phyloP scores from a whole-genome alignment of 2,797 vertebrate species.

The Ibycter americanus region DNA sequence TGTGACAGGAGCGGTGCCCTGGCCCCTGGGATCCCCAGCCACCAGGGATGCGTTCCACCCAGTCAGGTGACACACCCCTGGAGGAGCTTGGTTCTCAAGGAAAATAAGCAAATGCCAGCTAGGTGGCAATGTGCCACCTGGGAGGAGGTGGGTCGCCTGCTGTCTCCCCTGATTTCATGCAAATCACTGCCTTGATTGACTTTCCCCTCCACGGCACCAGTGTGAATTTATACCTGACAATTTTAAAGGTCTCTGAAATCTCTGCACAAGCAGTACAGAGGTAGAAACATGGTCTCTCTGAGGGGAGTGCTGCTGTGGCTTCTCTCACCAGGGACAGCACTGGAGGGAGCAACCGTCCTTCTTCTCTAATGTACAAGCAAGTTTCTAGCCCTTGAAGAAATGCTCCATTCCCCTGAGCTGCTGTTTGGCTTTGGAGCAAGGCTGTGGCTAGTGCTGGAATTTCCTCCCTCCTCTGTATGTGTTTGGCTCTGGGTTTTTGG shows the following conservation, averaged over 20 bases:
- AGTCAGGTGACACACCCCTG: rapidly evolving
- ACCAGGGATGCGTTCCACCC: neutral
- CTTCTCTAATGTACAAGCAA: neutral
- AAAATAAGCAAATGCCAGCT: neutral
- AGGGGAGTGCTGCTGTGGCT: neutral
- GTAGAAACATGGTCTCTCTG: neutral
- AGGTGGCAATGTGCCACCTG: neutral
- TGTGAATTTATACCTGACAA: neutral
- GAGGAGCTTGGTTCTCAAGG: neutral
- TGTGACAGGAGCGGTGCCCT: neutral
- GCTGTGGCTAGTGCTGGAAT: neutral
- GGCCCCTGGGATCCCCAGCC: neutral
- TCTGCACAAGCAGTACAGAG: neutral
- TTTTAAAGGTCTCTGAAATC: neutral
- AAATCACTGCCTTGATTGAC: neutral
- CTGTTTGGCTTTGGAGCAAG: neutral
- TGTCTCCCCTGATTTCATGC: neutral
- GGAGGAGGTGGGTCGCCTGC: neutral
- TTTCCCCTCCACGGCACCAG: neutral
- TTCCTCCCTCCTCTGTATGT: neutral
- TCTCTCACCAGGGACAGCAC: rapidly evolving
- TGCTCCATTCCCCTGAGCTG: rapidly evolving
- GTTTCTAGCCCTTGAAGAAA: neutral
- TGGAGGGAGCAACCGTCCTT: neutral
- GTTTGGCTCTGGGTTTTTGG: neutral